These are phyloP conservation scores for Carcharodon carcharias DNA, from an alignment of 2,797 vertebrate genomes.

Conservation along the genomic window DNA sequence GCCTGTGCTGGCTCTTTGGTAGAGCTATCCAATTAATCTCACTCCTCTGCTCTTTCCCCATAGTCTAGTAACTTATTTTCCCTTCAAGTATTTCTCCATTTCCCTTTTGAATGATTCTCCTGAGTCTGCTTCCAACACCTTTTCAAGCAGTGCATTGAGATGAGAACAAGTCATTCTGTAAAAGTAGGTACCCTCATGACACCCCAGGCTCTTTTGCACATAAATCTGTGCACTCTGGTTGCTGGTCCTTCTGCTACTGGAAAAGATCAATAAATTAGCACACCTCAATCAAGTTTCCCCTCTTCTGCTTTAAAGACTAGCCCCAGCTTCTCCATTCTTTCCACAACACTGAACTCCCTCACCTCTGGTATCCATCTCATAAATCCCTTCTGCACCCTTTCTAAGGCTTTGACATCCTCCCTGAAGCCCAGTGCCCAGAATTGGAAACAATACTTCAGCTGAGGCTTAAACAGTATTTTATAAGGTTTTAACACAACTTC, in stretches of 20 bases:
- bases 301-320: background rate
- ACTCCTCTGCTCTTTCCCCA: background rate
- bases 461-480: background rate
- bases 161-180: background rate
- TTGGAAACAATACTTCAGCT: background rate
- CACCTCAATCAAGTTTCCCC: background rate
- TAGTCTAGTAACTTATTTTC: background rate
- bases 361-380: background rate
- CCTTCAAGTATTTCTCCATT: background rate
- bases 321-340: background rate
- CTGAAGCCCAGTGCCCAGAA: background rate
- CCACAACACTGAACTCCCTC: background rate
- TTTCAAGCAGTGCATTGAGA: background rate
- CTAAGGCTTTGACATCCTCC: background rate
- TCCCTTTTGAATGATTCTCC: background rate
- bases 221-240: background rate
- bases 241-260: background rate
- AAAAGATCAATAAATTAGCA: background rate
- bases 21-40: background rate
- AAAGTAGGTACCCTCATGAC: too few species aligned
- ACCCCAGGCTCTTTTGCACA: background rate
- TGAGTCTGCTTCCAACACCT: background rate
- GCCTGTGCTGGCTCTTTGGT: background rate
- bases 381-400: background rate
- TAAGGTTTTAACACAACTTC: background rate